A percentile compares a stretch with the other conserved stretches of the same genome.
phyloP scores from a whole-genome alignment of 2,888 invertebrate species.

The Dendrolimus houi region DNA sequence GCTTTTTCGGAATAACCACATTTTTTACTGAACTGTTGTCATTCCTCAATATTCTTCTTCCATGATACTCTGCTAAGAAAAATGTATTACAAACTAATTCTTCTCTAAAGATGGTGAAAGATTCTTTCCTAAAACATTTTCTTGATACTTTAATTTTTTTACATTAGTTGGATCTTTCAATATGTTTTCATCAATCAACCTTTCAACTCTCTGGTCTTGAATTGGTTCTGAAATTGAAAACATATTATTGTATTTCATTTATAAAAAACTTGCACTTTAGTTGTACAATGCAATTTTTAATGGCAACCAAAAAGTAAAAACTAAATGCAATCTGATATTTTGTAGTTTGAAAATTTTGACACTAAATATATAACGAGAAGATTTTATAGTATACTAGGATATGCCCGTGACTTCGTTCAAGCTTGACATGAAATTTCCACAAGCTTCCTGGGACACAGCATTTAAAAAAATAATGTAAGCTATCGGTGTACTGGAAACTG shows the following conservation, averaged over 20 bases:
- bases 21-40: neutral
- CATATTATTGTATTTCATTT: neutral
- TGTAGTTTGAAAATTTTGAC: too few relatives aligned
- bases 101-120: constrained; percentile 79
- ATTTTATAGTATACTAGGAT: too few relatives aligned
- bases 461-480: too few relatives aligned
- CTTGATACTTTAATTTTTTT: constrained; percentile 80
- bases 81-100: constrained; percentile 13
- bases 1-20: neutral
- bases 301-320: too few relatives aligned
- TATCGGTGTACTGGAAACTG: too few relatives aligned
- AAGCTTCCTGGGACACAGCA: too few relatives aligned
- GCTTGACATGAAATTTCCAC: too few relatives aligned
- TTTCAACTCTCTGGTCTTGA: constrained; percentile 83
- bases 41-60: neutral
- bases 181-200: constrained; percentile 76
- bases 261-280: too few relatives aligned
- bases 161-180: constrained; percentile 78
- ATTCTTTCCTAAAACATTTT: constrained; percentile 80
- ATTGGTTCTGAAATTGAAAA: constrained; percentile 77
- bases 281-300: too few relatives aligned
- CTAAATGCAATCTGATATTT: neutral
- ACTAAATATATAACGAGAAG: neutral
- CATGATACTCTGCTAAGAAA: neutral
- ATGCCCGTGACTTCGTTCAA: too few relatives aligned